Conservation (phyloP, 2,113 vertebrate genomes). For the Donacobius atricapilla region DNA sequence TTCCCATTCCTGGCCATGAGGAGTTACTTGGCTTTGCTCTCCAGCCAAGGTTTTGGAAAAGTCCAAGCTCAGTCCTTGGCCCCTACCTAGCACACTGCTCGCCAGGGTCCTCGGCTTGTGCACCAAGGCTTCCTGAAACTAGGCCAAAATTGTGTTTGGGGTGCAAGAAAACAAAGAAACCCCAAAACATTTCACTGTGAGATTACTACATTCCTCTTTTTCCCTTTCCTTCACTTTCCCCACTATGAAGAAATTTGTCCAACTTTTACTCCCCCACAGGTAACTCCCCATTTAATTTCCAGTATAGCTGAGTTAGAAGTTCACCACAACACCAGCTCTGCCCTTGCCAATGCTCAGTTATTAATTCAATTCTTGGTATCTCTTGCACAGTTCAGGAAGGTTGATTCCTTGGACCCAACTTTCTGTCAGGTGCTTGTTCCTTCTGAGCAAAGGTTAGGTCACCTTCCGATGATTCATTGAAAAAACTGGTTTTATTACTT, state of each 20-base stretch:
- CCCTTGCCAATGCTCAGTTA: background rate
- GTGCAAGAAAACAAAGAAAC: background rate
- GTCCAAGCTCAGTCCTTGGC: background rate
- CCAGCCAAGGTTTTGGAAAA: background rate
- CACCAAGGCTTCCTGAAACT: background rate
- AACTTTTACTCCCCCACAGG: background rate
- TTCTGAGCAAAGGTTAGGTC: conserved; percentile 32
- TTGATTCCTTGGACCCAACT: background rate
- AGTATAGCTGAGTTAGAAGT: background rate
- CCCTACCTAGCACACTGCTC: background rate
- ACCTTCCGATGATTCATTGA: background rate
- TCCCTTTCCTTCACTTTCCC: background rate
- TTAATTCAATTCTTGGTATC: background rate
- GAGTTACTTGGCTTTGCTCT: background rate
- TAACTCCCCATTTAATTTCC: background rate
- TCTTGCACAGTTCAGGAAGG: background rate
- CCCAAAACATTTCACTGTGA: background rate
- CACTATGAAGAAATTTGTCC: background rate
- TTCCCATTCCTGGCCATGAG: background rate
- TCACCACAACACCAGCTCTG: background rate
- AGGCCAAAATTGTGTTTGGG: background rate
- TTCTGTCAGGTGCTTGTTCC: background rate
- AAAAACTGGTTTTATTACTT: conserved; percentile 34
- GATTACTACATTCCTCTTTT: background rate
- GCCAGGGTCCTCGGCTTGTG: background rate